phyloP scores from a whole-genome alignment of 1,140 invertebrate genomes.

The Cataglyphis hispanica region DNA sequence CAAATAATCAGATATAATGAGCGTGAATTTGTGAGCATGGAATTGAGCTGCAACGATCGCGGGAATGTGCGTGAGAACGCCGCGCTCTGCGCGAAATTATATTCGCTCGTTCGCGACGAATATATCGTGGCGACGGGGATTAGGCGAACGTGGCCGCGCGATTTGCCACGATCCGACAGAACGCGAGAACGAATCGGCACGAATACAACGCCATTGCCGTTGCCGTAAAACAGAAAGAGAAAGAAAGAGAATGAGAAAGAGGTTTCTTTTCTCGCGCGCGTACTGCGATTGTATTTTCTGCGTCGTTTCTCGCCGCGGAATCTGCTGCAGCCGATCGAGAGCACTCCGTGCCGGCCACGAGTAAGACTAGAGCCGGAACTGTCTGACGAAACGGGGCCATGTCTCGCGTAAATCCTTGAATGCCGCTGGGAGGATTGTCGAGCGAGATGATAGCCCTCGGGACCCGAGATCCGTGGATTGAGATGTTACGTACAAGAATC shows the following conservation, averaged over 20 bases:
- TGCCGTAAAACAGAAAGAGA: not conserved
- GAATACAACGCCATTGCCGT: not conserved
- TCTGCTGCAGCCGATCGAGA: constrained; percentile 46
- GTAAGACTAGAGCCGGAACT: constrained; percentile 57
- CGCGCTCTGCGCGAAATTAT: constrained; percentile 50
- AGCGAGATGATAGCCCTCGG: constrained; percentile 54
- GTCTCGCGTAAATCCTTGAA: constrained; percentile 44
- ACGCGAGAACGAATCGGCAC: constrained; percentile 45
- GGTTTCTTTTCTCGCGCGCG: constrained; percentile 11
- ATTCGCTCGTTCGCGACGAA: constrained; percentile 55
- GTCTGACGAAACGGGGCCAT: constrained; percentile 30
- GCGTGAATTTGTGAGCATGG: constrained; percentile 35
- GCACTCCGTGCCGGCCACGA: constrained; percentile 22
- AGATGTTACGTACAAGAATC: not conserved
- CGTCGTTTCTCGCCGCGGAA: constrained; percentile 42
- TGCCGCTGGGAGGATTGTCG: constrained; percentile 43
- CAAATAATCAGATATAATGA: not conserved
- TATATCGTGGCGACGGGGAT: constrained; percentile 36
- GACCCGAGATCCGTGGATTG: constrained; percentile 15
- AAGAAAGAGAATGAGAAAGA: not conserved
- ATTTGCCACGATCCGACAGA: constrained; percentile 37
- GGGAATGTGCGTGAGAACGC: constrained; percentile 55
- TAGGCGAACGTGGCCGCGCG: constrained; percentile 31
- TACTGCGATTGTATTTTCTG: constrained; percentile 46
- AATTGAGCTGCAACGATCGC: constrained; percentile 26